These are phyloP conservation scores for Myiothlypis coronata DNA, from an alignment of 2,797 vertebrate species.

Conservation along the genomic window DNA sequence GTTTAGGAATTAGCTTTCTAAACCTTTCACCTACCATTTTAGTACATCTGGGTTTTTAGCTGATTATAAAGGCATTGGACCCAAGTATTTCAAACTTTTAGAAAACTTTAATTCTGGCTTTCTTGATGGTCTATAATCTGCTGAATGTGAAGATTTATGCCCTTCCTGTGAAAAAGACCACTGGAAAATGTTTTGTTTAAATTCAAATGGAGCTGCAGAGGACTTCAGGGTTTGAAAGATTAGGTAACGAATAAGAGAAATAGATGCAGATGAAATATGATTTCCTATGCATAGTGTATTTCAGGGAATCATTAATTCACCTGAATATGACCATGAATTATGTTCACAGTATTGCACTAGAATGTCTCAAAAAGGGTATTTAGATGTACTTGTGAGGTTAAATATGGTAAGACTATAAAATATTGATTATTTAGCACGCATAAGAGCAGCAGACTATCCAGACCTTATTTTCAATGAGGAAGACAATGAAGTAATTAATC, in stretches of 20 bases:
- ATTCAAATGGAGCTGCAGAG: slow-evolving; percentile 41
- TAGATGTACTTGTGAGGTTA: slow-evolving; percentile 67
- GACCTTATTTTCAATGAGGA: slow-evolving; percentile 66
- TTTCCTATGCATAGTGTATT: slow-evolving; percentile 56
- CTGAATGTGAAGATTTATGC: slow-evolving; percentile 29
- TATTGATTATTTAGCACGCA: slow-evolving; percentile 72
- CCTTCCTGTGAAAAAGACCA: background rate
- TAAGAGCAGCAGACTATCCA: slow-evolving; percentile 48
- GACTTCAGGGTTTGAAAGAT: slow-evolving; percentile 55
- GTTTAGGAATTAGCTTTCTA: slow-evolving; percentile 1
- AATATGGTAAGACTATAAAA: slow-evolving; percentile 67
- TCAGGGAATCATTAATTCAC: slow-evolving; percentile 71
- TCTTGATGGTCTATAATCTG: background rate
- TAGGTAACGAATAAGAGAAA: slow-evolving; percentile 69
- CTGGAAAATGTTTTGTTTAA: slow-evolving; percentile 59
- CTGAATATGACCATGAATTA: slow-evolving; percentile 65
- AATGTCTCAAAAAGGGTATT: slow-evolving; percentile 65
- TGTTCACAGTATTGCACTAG: slow-evolving; percentile 53
- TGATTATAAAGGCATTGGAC: background rate
- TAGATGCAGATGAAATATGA: slow-evolving; percentile 67
- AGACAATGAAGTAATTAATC: slow-evolving; percentile 65
- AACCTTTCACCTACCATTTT: background rate
- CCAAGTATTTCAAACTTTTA: background rate
- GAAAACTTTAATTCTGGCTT: background rate
- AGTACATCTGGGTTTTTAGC: background rate